Percentiles rank a stretch among this genome's conserved stretches.
These are phyloP conservation scores for Lucilia cuprina DNA, from an alignment of 1,140 invertebrate genomes.

Conservation along the genomic window DNA sequence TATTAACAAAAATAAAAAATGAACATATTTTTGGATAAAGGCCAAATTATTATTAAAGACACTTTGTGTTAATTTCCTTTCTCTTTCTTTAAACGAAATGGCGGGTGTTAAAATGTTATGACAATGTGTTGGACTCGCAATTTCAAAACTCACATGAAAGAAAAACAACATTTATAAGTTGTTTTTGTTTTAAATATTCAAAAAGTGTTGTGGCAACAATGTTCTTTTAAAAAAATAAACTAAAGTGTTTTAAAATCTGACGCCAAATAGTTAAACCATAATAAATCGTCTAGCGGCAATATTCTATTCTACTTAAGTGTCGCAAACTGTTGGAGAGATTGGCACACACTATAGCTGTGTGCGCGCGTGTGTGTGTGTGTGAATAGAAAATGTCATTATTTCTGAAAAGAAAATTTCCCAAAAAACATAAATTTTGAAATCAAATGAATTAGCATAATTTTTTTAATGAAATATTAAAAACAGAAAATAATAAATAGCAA, in stretches of 20 bases:
- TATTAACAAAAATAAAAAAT: not conserved
- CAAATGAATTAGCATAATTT: not conserved
- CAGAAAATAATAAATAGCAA: not conserved
- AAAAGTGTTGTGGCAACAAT: not conserved
- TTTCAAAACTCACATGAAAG: not conserved
- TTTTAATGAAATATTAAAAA: not conserved
- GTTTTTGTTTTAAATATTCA: not conserved
- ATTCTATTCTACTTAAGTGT: too few relatives aligned
- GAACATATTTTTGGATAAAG: not conserved
- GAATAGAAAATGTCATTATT: not conserved
- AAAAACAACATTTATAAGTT: not conserved
- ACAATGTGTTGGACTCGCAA: not conserved
- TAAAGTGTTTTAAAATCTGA: not conserved
- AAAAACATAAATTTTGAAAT: not conserved
- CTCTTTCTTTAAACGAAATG: not conserved
- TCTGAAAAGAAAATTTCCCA: not conserved
- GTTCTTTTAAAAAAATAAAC: not conserved
- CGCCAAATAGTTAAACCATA: not conserved
- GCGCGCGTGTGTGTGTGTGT: too few relatives aligned
- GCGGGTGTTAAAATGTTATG: not conserved
- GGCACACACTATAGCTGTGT: too few relatives aligned
- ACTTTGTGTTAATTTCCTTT: not conserved
- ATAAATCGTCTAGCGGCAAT: too few relatives aligned
- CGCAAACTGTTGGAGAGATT: too few relatives aligned
- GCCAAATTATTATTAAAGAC: slow-evolving; percentile 2